Percentiles rank a stretch among this genome's conserved stretches.
Evolutionary conservation across 1,140 invertebrate genomes (phyloP).

Genomic region (Chironomus striatipennis): DNA sequence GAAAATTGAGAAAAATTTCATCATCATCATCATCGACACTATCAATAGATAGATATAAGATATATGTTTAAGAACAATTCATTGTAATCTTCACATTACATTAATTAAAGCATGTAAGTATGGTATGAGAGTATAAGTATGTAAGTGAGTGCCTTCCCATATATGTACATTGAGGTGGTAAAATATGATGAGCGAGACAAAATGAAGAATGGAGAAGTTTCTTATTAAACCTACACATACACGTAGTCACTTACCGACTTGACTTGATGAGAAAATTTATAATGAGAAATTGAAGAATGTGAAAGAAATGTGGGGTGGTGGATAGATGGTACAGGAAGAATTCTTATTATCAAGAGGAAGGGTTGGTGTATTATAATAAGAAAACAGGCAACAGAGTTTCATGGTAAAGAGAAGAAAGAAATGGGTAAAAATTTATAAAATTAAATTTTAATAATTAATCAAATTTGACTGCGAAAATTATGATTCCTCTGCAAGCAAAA

Average conservation of each 20-base stretch:
- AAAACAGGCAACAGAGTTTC: neutral
- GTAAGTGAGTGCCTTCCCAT: neutral
- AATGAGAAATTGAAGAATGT: slow-evolving; percentile 2
- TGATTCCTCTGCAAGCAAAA: neutral
- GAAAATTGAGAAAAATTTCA: too few relatives aligned
- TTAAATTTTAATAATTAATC: slow-evolving; percentile 24
- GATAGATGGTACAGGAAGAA: too few relatives aligned
- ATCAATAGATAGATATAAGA: too few relatives aligned
- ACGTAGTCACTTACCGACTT: slow-evolving; percentile 5
- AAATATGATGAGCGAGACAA: neutral
- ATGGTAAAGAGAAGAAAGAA: neutral
- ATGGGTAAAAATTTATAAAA: slow-evolving; percentile 14
- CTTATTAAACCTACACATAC: neutral
- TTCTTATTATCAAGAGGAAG: neutral
- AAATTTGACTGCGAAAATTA: slow-evolving; percentile 24
- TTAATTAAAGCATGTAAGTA: too few relatives aligned
- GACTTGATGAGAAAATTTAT: slow-evolving; percentile 14
- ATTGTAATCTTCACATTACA: too few relatives aligned
- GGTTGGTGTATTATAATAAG: neutral
- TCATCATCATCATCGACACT: too few relatives aligned
- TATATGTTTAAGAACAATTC: too few relatives aligned
- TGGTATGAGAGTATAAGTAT: neutral
- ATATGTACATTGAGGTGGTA: too few relatives aligned
- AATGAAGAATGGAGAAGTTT: neutral
- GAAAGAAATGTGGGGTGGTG: neutral